phyloP scores from a whole-genome alignment of 2,888 invertebrate genomes.

The Drosophila limbata region DNA sequence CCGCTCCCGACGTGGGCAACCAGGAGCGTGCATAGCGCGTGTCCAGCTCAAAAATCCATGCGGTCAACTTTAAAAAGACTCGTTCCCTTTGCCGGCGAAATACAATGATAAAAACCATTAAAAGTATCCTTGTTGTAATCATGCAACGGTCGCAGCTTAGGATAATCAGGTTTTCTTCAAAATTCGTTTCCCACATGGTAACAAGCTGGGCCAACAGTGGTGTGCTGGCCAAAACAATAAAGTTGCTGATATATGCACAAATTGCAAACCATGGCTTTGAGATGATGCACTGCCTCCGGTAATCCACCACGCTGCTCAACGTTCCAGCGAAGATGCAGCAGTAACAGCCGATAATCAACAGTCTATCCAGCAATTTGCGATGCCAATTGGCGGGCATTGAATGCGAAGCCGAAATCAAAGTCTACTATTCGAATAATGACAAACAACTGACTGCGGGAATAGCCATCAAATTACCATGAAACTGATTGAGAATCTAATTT shows the following conservation, averaged over 20 bases:
- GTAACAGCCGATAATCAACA: slow-evolving; percentile 20
- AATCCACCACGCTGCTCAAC: slow-evolving; percentile 26
- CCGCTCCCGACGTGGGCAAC: background rate
- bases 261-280: slow-evolving; percentile 13
- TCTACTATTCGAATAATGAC: slow-evolving; percentile 3
- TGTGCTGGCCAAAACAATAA: slow-evolving; percentile 13
- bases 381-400: slow-evolving; percentile 26
- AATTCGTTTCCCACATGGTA: background rate
- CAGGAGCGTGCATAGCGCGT: slow-evolving; percentile 1
- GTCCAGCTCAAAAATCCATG: slow-evolving; percentile 20
- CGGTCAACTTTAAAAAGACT: slow-evolving; percentile 1
- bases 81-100: slow-evolving; percentile 20
- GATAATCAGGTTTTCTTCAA: slow-evolving; percentile 17
- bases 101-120: slow-evolving; percentile 10
- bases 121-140: background rate
- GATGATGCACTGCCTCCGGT: slow-evolving; percentile 15
- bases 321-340: slow-evolving; percentile 24
- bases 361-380: slow-evolving; percentile 16
- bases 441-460: background rate
- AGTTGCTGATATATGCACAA: slow-evolving; percentile 19
- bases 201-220: slow-evolving; percentile 9
- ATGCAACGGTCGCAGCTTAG: background rate
- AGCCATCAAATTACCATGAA: background rate
- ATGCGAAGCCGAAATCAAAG: background rate
- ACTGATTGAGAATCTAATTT: slow-evolving; percentile 6